phyloP scores from a whole-genome alignment of 2,113 vertebrate species.

The Dipodomys stephensi region DNA sequence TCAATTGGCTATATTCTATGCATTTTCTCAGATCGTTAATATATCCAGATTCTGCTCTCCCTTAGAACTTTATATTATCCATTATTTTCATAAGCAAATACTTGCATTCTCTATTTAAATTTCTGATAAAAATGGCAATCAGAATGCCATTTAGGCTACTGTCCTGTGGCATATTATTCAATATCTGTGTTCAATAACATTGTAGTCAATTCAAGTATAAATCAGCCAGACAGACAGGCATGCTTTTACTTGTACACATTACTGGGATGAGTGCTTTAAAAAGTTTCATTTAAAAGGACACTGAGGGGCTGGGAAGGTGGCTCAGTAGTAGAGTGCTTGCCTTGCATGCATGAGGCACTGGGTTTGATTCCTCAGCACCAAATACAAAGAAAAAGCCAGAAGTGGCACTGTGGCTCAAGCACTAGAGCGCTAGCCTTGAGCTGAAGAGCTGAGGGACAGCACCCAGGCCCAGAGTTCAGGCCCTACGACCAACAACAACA shows the following conservation, averaged over 20 bases:
- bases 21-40: background rate
- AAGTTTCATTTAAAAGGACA: background rate
- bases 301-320: background rate
- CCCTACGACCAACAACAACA: too few species aligned
- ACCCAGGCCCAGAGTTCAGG: too few species aligned
- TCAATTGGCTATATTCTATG: background rate
- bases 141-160: background rate
- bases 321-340: too few species aligned
- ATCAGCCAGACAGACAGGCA: background rate
- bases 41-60: background rate
- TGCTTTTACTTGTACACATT: background rate
- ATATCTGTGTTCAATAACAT: background rate
- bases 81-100: background rate
- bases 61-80: background rate
- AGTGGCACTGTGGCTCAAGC: too few species aligned
- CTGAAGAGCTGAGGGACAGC: too few species aligned
- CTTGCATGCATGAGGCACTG: too few species aligned
- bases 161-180: background rate
- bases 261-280: background rate
- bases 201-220: background rate
- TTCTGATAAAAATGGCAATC: background rate
- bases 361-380: too few species aligned
- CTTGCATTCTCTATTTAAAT: conserved; percentile 14
- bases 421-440: too few species aligned
- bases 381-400: too few species aligned